These are phyloP conservation scores for Romanogobio albipinnatus DNA, from an alignment of 2,113 vertebrate genomes.

Conservation along the genomic window DNA sequence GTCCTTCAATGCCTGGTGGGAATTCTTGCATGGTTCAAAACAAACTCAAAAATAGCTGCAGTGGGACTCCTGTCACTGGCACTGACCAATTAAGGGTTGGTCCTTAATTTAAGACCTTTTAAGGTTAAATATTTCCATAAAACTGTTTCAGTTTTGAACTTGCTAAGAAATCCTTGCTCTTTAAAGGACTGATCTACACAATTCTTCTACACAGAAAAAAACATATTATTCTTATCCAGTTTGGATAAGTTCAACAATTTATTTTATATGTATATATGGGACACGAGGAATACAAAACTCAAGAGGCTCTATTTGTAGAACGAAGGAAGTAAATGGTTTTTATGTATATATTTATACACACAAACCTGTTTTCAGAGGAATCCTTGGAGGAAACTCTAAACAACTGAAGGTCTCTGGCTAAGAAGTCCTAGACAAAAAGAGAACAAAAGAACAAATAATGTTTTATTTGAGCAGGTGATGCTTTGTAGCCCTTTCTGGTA, in stretches of 20 bases:
- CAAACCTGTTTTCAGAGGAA: conserved; percentile 77
- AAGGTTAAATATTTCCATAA: conserved; percentile 48
- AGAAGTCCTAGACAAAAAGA: conserved; percentile 76
- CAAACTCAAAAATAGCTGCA: conserved; percentile 46
- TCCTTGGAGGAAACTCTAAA: conserved; percentile 69
- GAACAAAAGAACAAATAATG: background rate
- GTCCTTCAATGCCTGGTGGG: conserved; percentile 22
- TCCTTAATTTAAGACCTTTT: conserved; percentile 9
- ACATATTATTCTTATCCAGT: too few species aligned
- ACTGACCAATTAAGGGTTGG: conserved; percentile 46
- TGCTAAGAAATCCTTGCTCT: conserved; percentile 32
- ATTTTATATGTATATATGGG: too few species aligned
- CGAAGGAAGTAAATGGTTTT: background rate
- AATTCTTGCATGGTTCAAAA: conserved; percentile 30
- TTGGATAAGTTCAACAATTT: too few species aligned
- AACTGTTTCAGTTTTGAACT: conserved; percentile 37
- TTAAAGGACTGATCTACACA: conserved; percentile 18
- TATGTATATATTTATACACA: conserved; percentile 21
- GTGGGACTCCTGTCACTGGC: conserved; percentile 13
- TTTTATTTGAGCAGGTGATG: conserved; percentile 15
- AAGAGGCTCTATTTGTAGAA: background rate
- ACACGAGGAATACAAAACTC: background rate
- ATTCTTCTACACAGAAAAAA: background rate
- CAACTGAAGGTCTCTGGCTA: conserved; percentile 66
- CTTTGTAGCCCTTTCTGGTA: background rate